phyloP scores from a whole-genome alignment of 2,113 vertebrate genomes.

The Muntiacus muntjak region DNA sequence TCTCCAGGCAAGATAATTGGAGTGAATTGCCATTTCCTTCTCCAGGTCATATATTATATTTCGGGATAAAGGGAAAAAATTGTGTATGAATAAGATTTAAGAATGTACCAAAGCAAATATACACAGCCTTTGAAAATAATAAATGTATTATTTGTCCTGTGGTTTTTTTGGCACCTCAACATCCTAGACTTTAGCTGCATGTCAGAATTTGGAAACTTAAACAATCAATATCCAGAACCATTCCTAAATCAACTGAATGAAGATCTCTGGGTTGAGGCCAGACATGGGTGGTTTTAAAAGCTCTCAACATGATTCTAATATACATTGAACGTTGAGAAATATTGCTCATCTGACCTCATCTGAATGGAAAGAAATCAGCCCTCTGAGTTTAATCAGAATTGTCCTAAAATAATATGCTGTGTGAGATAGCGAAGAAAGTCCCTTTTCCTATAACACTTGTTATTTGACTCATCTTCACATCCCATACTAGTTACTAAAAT shows the following conservation, averaged over 20 bases:
- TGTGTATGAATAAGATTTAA: not conserved
- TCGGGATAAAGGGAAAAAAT: not conserved
- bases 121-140: not conserved
- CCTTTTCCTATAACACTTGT: not conserved
- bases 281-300: not conserved
- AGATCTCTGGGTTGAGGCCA: not conserved
- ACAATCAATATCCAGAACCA: not conserved
- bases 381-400: not conserved
- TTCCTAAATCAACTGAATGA: constrained; percentile 13
- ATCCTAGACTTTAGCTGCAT: not conserved
- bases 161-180: not conserved
- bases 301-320: not conserved
- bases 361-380: not conserved
- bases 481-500: not conserved
- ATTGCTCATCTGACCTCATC: no score
- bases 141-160: not conserved
- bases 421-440: not conserved
- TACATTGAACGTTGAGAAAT: not conserved
- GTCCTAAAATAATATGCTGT: not conserved
- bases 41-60: not conserved
- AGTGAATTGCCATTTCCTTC: not conserved
- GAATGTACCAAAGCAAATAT: not conserved
- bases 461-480: not conserved
- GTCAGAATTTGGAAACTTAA: not conserved
- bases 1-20: not conserved